Evolutionary conservation across 2,113 vertebrate species (phyloP).

Genomic region (Pterocles burchelli): DNA sequence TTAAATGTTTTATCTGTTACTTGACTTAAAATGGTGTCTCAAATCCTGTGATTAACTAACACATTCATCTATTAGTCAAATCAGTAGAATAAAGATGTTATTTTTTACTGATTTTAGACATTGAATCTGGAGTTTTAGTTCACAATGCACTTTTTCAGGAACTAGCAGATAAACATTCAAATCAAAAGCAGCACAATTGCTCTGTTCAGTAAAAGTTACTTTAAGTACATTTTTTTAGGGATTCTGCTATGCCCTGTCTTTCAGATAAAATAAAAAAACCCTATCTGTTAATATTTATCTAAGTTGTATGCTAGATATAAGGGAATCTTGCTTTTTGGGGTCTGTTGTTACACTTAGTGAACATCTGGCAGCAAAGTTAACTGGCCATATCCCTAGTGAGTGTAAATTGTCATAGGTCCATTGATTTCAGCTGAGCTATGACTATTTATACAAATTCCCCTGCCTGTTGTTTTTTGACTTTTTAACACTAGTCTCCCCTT

Average conservation of each 20-base stretch:
- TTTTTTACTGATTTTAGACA: background rate
- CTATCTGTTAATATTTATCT: background rate
- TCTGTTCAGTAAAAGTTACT: background rate
- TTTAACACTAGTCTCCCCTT: background rate
- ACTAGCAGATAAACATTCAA: background rate
- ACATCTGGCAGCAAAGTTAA: background rate
- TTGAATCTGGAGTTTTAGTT: background rate
- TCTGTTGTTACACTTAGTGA: background rate
- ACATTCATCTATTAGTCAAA: background rate
- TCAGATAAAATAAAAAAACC: background rate
- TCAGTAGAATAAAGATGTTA: background rate
- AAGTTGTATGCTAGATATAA: background rate
- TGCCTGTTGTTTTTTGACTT: background rate
- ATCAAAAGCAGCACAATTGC: background rate
- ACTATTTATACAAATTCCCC: constrained; percentile 22
- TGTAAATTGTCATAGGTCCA: constrained; percentile 35
- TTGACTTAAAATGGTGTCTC: background rate
- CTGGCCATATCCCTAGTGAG: background rate
- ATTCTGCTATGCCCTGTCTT: background rate
- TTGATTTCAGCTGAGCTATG: constrained; percentile 49
- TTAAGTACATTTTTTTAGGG: background rate
- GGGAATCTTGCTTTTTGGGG: background rate
- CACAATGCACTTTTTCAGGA: background rate
- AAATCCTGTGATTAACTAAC: background rate
- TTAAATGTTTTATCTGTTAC: background rate